Conservation (phyloP, 2,888 invertebrate species). For the Leptopilina myrica region DNA sequence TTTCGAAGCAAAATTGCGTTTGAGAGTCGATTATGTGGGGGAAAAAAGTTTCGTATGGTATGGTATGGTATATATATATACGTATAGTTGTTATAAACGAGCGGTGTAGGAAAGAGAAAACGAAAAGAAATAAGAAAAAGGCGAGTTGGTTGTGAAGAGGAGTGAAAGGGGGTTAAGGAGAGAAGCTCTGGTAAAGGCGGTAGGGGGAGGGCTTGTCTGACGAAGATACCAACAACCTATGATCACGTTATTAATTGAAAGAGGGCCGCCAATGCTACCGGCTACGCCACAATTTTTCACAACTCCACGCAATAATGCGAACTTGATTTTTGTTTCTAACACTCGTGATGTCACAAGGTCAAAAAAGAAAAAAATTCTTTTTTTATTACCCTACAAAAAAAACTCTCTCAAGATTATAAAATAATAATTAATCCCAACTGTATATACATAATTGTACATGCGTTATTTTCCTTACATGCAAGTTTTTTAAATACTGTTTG, state of each 20-base stretch:
- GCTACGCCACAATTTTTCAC: slow-evolving; percentile 63
- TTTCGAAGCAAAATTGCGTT: slow-evolving; percentile 38
- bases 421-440: no score
- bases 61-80: slow-evolving; percentile 34
- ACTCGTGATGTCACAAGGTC: no score
- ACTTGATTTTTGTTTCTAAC: slow-evolving; percentile 37
- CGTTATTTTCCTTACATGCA: neutral
- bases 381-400: no score
- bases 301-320: slow-evolving; percentile 41
- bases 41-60: no score
- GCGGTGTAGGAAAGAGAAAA: slow-evolving; percentile 52
- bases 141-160: slow-evolving; percentile 45
- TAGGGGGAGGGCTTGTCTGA: slow-evolving; percentile 60
- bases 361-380: no score
- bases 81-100: slow-evolving; percentile 36
- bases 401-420: no score
- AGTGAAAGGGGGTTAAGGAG: slow-evolving; percentile 47
- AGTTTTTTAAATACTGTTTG: neutral
- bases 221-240: slow-evolving; percentile 71
- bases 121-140: slow-evolving; percentile 56
- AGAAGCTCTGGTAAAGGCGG: slow-evolving; percentile 40
- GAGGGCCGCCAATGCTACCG: slow-evolving; percentile 73
- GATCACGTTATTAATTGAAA: slow-evolving; percentile 75
- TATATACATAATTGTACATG: neutral
- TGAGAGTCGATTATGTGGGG: neutral